Evolutionary conservation across 2,888 invertebrate species (phyloP), one percentile per base, ranked within the genome.

Genomic region (Sinotaia quadrata): DNA sequence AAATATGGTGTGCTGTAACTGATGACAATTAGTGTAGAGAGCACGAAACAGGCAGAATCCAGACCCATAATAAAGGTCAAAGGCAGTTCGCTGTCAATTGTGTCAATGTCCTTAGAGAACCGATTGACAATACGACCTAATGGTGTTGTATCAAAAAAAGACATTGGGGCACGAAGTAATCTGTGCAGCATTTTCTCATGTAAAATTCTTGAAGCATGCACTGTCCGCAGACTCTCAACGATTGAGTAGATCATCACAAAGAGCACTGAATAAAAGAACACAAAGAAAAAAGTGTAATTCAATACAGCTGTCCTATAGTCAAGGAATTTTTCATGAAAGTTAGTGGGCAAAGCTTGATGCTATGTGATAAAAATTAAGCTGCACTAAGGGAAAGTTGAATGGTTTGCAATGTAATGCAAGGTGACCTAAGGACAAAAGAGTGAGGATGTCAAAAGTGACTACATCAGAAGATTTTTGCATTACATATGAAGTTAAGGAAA

Each of bases 121-220:
- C 88, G 79, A 75, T 89, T 89, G 31, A 88, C 68, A 67, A 89
- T 86, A 21, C 89, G 78, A 4, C 89, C 89, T 15, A 87, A 74
- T 10, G 89, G 89, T 2, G 89, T 89, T 2, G 87, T 86, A 74
- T 89, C 89, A 67, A 88, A 89, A 79, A 89, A 89, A 5, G 84
- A 75, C 87, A 88, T 88, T 4, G 89, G 87, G 1, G 84, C 81
- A 37, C 80, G 83, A 47, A 89, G 75, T 31, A 87, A 78, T 47
- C 82, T 82, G 5, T 60, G 27, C 24, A 89, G 78, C 74, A 89
- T 78, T 31, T 66, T 66, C 12, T 33, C n/a, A 36, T 74, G 74
- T 3, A 74, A 65, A 18, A 41, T 18, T 15, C 68, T 63, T 84
- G 84, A 81, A 3, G 88, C 89, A 29, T 76, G 36, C 0, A 89